These are phyloP conservation scores for Ciconia nigra DNA, from an alignment of 2,797 vertebrate genomes.

Conservation along the genomic window DNA sequence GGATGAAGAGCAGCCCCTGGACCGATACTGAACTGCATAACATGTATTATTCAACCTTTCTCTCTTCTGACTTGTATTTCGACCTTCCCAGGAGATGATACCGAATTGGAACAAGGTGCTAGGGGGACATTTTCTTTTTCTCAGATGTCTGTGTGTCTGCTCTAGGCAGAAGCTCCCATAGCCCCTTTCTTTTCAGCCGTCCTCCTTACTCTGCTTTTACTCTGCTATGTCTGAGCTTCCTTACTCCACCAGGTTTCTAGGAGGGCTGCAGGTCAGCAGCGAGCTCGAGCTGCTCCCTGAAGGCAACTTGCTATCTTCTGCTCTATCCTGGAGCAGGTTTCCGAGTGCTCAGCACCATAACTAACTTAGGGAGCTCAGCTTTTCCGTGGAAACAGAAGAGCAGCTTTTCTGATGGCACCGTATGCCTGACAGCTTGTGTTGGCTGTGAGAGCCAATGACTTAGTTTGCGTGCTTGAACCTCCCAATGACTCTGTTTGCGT, in stretches of 20 bases:
- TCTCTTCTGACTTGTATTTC: neutral
- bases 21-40: too few relatives aligned
- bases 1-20: neutral
- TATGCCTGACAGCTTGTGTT: neutral
- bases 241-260: neutral
- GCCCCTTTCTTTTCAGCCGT: neutral
- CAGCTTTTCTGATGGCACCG: neutral
- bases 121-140: neutral
- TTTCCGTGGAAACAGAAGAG: neutral
- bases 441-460: neutral
- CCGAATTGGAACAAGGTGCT: neutral
- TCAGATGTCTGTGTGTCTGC: neutral
- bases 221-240: neutral
- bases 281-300: neutral
- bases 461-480: neutral
- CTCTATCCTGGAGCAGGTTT: neutral
- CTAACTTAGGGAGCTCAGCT: neutral
- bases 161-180: neutral
- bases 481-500: neutral
- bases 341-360: neutral
- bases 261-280: neutral
- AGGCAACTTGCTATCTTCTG: neutral
- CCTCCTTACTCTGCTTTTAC: neutral
- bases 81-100: neutral
- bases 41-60: neutral